Base-by-base conservation (phyloP, 2,797 vertebrate species). In the Rallus crepitans region DNA sequence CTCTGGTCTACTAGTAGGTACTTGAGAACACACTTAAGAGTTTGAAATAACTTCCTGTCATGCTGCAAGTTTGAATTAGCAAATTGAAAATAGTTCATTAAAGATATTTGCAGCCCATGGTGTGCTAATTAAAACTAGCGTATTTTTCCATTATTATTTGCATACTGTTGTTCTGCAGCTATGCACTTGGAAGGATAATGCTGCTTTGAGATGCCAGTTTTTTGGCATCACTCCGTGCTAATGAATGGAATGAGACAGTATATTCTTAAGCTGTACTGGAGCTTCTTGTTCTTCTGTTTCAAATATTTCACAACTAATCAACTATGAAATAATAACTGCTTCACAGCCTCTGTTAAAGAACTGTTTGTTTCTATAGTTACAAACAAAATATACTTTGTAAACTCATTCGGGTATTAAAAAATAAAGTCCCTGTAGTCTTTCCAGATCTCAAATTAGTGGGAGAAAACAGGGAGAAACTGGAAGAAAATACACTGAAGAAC, bases 141-240 rank as follows among this genome's bases (percentile, higher is more conserved):
- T 85, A 72, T 69, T 94, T 94, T 91, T 83, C 40, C 30, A 81
- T 85, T 89, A 89, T 79, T 89, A 78, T 95, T 92, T 91, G 47
- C 53, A 66, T 85, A 77, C 11, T 87, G 30, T n/a, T 94, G 30
- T 72, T 85, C 60, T 79, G 35, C n/a, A 76, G 37, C 47, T 86
- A 45, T 87, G 65, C 37, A 35, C 80, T 93, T 92, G 66, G 53
- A 95, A 89, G 56, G 65, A 64, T 80, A 91, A 77, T 77, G 63
- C 12, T 45, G 31, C 50, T 40, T 93, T 77, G 80, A 93, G 53
- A 93, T 87, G 73, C n/a, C 70, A 82, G 4, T 6, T 52, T 96
- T 83, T 83, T 82, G 56, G 56, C 71, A 66, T 94, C n/a, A 78
- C 31, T 85, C 31, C 82, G 19, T 83, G 28, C 30, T 93, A 84